Evolutionary conservation across 2,888 invertebrate genomes (phyloP), one percentile per base, ranked within the genome.

Genomic region (Acanthosepion pharaonis): DNA sequence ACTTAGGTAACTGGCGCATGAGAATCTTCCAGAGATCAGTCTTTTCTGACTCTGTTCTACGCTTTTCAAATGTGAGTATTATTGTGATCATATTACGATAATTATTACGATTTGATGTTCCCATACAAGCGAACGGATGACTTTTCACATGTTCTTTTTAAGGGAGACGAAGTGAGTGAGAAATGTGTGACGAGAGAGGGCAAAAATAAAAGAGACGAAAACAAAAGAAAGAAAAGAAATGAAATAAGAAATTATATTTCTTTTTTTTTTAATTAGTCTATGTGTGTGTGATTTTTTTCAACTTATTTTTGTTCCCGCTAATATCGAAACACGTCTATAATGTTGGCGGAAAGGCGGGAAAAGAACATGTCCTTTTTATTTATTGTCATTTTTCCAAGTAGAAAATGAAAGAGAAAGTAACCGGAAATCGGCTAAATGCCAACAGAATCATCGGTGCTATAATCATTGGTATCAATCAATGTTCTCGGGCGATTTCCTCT

Each of bases 381-480:
- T 25, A 59, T 78, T 78, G 78, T 78, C 78, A n/a, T 78, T n/a
- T 78, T 78, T n/a, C 78, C 78, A 78, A 78, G n/a, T 78, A n/a
- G 15, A n/a, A 78, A 78, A 78, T 78, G 78, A 78, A n/a, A 78
- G 78, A 33, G n/a, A 78, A 78, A 78, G 78, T 9, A 9, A 33
- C 78, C 78, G 78, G 78, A 78, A 78, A 78, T 78, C 78, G 78
- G n/a, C 78, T 33, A n/a, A 78, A 18, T 78, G n/a, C 78, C 78
- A 78, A 33, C 33, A 15, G 78, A 78, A 78, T 11, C 15, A n/a
- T 78, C 78, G 78, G 78, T n/a, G 15, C n/a, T 78, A 33, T n/a
- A 78, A 78, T 78, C n/a, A 78, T 78, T 78, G n/a, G n/a, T n/a
- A n/a, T 78, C n/a, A 78, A 78, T 78, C 78, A 78, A 78, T 78